These are phyloP conservation scores for Leptinotarsa defecta DNA, from an alignment of 1,140 invertebrate genomes.

Conservation along the genomic window DNA sequence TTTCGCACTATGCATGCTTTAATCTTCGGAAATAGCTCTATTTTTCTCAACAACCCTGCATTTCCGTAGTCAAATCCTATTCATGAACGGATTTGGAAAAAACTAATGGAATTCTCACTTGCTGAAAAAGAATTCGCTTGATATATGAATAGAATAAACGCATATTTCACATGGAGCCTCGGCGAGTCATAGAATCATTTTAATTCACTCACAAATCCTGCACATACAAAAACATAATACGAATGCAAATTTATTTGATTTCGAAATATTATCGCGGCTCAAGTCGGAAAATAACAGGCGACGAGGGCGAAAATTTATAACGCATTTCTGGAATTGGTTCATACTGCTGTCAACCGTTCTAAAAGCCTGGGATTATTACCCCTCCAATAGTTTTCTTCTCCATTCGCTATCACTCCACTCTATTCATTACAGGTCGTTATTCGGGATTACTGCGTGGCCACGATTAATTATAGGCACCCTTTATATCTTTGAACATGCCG, in stretches of 20 bases:
- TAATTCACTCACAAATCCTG: slow-evolving; percentile 2
- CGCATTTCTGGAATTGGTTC: slow-evolving; percentile 17
- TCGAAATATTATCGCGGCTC: slow-evolving; percentile 8
- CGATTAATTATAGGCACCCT: slow-evolving; percentile 23
- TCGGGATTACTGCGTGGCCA: slow-evolving; percentile 16
- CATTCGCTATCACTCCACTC: slow-evolving; percentile 23
- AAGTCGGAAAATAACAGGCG: not conserved
- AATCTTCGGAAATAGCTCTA: too few species aligned
- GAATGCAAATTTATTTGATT: slow-evolving; percentile 19
- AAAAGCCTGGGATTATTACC: slow-evolving; percentile 21
- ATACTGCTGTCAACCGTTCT: slow-evolving; percentile 12
- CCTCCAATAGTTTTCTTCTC: slow-evolving; percentile 18
- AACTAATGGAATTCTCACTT: not conserved
- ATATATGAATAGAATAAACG: not conserved
- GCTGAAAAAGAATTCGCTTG: not conserved
- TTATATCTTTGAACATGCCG: slow-evolving; percentile 2
- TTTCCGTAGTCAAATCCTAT: too few species aligned
- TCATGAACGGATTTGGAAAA: too few species aligned
- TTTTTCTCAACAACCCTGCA: too few species aligned
- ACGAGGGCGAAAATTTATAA: not conserved
- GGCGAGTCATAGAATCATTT: not conserved
- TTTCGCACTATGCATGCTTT: too few species aligned
- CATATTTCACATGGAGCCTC: not conserved
- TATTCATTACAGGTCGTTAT: slow-evolving; percentile 27
- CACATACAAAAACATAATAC: not conserved